Evolutionary conservation across 2,888 invertebrate species (phyloP).

Genomic region (Ferdinandea cuprea): DNA sequence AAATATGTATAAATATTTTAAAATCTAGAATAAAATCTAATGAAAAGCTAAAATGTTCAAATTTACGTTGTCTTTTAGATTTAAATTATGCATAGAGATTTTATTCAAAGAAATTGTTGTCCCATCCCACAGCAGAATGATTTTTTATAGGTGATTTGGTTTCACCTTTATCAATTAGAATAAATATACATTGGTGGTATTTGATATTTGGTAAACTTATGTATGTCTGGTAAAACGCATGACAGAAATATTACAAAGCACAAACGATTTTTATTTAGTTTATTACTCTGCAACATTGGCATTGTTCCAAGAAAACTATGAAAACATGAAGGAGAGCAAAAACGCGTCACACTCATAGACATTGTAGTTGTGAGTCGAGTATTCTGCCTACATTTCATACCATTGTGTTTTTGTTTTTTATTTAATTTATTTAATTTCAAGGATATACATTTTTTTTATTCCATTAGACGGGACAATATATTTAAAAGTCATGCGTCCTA

Average conservation of each 20-base stretch:
- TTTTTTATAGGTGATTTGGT: no score
- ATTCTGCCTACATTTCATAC: neutral
- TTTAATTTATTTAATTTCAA: constrained; percentile 23
- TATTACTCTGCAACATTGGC: constrained; percentile 34
- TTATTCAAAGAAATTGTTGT: no score
- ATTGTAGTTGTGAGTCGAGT: neutral
- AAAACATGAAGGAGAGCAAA: neutral
- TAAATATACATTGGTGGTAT: no score
- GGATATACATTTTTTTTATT: constrained; percentile 7
- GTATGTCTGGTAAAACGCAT: neutral
- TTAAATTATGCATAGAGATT: no score
- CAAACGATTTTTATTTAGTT: constrained; percentile 12
- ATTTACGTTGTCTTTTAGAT: no score
- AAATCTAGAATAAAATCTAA: no score
- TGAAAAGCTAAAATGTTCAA: no score
- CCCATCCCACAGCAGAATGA: no score
- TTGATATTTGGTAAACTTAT: neutral
- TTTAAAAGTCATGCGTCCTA: constrained; percentile 25
- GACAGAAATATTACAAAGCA: neutral
- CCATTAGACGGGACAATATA: constrained; percentile 9
- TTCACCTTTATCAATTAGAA: no score
- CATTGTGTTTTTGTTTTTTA: neutral
- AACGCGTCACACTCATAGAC: neutral
- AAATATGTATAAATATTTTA: no score
- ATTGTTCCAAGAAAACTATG: constrained; percentile 27